Evolutionary conservation across 2,797 vertebrate genomes (phyloP).

Genomic region (Serranus cabrilla): DNA sequence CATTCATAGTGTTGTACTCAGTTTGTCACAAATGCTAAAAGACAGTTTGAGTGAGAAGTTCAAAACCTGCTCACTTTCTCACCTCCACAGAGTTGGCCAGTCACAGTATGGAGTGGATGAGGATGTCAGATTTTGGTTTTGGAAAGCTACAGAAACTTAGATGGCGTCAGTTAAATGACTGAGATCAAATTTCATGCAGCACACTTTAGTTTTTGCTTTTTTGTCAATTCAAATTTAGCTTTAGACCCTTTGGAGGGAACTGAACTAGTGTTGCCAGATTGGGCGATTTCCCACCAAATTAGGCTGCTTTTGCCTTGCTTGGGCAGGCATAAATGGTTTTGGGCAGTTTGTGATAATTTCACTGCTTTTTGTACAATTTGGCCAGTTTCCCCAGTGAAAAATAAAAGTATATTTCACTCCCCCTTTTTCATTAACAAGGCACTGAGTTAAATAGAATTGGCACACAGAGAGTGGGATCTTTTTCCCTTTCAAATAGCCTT

Average conservation of each 20-base stretch:
- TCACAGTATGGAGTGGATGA: not conserved
- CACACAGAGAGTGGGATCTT: not conserved
- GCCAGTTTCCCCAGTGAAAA: not conserved
- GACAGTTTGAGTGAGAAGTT: too few species aligned
- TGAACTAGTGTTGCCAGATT: not conserved
- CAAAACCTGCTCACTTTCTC: not conserved
- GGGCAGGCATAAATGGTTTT: not conserved
- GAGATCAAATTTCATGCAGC: not conserved
- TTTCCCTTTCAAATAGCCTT: not conserved
- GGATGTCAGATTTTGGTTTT: not conserved
- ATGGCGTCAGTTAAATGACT: slow-evolving; percentile 1
- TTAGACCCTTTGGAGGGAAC: not conserved
- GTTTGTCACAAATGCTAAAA: not conserved
- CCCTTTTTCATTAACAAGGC: not conserved
- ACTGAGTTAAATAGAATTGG: not conserved
- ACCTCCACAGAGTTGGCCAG: not conserved
- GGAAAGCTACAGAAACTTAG: not conserved
- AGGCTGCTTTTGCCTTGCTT: not conserved
- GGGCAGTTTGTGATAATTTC: not conserved
- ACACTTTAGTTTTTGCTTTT: not conserved
- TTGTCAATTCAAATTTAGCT: not conserved
- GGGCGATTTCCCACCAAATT: not conserved
- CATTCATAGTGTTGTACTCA: not conserved
- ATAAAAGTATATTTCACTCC: not conserved
- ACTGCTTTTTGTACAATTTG: not conserved